Evolutionary conservation across 1,140 invertebrate species (phyloP).

Genomic region (Coptotermes formosanus): DNA sequence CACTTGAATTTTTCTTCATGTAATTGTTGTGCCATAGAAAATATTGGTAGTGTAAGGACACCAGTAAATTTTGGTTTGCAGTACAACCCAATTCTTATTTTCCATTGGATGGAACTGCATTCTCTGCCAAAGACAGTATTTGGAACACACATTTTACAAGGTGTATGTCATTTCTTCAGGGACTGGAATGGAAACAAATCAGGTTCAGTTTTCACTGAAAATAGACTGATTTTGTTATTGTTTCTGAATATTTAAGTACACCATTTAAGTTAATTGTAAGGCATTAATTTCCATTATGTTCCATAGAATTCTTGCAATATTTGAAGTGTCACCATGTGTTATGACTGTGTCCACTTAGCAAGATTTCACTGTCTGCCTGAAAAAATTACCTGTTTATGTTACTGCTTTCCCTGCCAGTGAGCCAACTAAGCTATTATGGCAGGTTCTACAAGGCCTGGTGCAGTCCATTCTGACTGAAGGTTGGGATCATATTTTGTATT

Average conservation of each 20-base stretch:
- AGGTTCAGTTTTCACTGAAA: constrained; percentile 16
- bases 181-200: not conserved
- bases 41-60: constrained; percentile 12
- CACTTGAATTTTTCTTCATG: constrained; percentile 27
- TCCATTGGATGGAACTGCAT: not conserved
- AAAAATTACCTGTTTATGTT: no score
- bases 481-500: no score
- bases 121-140: constrained; percentile 6
- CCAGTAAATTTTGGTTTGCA: not conserved
- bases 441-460: no score
- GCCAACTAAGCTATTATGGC: no score
- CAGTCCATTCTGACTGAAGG: no score
- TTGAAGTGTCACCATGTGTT: not conserved
- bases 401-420: no score
- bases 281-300: not conserved
- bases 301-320: not conserved
- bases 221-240: constrained; percentile 28
- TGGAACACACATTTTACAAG: not conserved
- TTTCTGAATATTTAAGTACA: constrained; percentile 26
- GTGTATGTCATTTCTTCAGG: not conserved
- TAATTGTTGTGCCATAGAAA: constrained; percentile 32
- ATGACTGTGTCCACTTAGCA: not conserved
- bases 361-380: not conserved
- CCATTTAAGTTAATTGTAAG: not conserved
- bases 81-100: not conserved